Evolutionary conservation across 1,140 invertebrate species (phyloP).

Genomic region (Eumeta japonica): DNA sequence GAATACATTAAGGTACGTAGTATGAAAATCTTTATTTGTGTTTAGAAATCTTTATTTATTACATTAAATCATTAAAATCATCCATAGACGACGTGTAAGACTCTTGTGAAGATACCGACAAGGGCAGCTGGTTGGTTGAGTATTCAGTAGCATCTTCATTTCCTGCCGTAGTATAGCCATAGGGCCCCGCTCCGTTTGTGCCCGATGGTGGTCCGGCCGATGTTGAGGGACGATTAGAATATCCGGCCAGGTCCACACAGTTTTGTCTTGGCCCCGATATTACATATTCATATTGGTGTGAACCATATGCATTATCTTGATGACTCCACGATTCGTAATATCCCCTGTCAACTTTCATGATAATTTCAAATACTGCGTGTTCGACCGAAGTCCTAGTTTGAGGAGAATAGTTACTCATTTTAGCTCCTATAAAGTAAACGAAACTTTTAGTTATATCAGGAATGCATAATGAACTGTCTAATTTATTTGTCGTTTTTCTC

Average conservation of each 20-base stretch:
- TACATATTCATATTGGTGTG: too few species aligned
- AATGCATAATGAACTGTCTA: slow-evolving; percentile 4
- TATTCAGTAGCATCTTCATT: too few species aligned
- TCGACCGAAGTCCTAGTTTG: slow-evolving; percentile 9
- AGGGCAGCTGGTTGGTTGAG: not conserved
- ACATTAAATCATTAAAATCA: not conserved
- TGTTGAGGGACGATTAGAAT: slow-evolving; percentile 4
- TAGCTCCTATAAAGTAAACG: slow-evolving; percentile 7
- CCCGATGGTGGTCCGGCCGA: too few species aligned
- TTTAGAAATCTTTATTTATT: not conserved
- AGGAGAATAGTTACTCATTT: slow-evolving; percentile 7
- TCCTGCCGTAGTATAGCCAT: slow-evolving; percentile 7
- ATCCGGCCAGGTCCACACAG: too few species aligned
- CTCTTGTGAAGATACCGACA: slow-evolving; percentile 1
- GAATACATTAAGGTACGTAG: not conserved
- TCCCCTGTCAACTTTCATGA: slow-evolving; percentile 8
- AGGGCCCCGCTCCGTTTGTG: too few species aligned
- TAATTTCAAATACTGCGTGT: slow-evolving; percentile 9
- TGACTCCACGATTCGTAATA: slow-evolving; percentile 8
- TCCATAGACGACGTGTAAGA: not conserved
- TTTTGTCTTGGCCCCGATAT: too few species aligned
- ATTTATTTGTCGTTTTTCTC: slow-evolving; percentile 7
- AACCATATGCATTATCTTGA: slow-evolving; percentile 5
- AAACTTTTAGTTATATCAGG: slow-evolving; percentile 8
- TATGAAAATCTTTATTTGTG: not conserved